Evolutionary conservation across 2,113 vertebrate species (phyloP).

Genomic region (Pycnonotus jocosus): DNA sequence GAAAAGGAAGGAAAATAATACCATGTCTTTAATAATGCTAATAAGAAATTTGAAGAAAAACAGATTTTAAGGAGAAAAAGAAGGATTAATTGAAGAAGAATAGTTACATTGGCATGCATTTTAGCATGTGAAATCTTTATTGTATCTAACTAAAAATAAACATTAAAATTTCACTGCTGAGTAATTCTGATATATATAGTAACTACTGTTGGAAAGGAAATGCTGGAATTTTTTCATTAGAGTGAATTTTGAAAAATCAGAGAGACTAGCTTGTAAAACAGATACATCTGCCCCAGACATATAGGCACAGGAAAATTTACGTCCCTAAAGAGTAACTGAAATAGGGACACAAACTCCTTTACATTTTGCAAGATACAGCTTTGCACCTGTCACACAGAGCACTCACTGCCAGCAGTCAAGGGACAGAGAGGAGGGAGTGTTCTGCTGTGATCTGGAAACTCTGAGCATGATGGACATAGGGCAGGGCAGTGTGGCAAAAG

Average conservation of each 20-base stretch:
- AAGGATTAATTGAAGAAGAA: background rate
- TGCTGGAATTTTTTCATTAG: background rate
- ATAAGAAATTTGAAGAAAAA: background rate
- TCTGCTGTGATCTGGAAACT: background rate
- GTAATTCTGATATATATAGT: background rate
- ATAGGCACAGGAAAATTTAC: background rate
- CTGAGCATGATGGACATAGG: background rate
- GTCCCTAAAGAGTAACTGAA: background rate
- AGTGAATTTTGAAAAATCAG: background rate
- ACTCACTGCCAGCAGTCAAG: background rate
- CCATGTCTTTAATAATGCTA: background rate
- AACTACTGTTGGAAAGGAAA: background rate
- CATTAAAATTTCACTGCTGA: background rate
- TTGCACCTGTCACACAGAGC: background rate
- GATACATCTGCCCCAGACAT: background rate
- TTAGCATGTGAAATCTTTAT: background rate
- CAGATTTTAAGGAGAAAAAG: background rate
- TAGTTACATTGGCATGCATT: background rate
- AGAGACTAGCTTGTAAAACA: background rate
- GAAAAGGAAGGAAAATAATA: background rate
- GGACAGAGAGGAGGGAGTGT: background rate
- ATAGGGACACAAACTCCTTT: background rate
- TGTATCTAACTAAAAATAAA: background rate
- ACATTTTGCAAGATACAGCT: background rate
- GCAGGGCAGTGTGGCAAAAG: background rate